Evolutionary conservation across 2,888 invertebrate genomes (phyloP), one percentile per base, ranked within the genome.

Genomic region (Sepioteuthis lessoniana): DNA sequence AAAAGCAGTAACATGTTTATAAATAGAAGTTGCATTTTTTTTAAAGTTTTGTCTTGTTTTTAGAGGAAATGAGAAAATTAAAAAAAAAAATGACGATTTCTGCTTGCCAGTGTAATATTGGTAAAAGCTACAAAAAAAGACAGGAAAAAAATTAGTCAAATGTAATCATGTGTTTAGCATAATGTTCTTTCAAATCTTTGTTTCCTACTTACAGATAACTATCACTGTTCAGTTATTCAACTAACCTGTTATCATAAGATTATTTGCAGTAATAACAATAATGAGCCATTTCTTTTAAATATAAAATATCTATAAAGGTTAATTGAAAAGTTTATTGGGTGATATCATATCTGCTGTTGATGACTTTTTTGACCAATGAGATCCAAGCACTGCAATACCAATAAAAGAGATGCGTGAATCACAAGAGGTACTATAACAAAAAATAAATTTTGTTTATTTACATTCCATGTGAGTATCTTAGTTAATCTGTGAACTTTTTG

Each of bases 1-100:
- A 76, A 76, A 76, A 76, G 76, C n/a, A 35, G 76, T n/a, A 76
- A 76, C 76, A 76, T 76, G 76, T 76, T 76, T 76, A 76, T 76
- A 76, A n/a, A 76, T 16, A 76, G 76, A 76, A 76, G 13, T 76
- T 8, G 19, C 76, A 3, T 31, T 76, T 25, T 55, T 76, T 76
- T 76, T 76, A 13, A 76, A 76, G n/a, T 76, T 76, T n/a, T 76
- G n/a, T 76, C 35, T 76, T 76, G 76, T 76, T 35, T 76, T 35
- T 76, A 13, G 13, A 76, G 35, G n/a, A 35, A 76, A 76, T 16
- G 13, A 35, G n/a, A 4, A n/a, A 76, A 76, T 7, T 76, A 16
- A 31, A 60, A 31, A 60, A 60, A 60, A 60, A 60, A n/a, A n/a
- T n/a, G n/a, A 60, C 31, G 5, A 47, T 13, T 47, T 47, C 19